These are phyloP conservation scores for Siniperca undulata DNA, from an alignment of 2,797 vertebrate species.

Conservation along the genomic window DNA sequence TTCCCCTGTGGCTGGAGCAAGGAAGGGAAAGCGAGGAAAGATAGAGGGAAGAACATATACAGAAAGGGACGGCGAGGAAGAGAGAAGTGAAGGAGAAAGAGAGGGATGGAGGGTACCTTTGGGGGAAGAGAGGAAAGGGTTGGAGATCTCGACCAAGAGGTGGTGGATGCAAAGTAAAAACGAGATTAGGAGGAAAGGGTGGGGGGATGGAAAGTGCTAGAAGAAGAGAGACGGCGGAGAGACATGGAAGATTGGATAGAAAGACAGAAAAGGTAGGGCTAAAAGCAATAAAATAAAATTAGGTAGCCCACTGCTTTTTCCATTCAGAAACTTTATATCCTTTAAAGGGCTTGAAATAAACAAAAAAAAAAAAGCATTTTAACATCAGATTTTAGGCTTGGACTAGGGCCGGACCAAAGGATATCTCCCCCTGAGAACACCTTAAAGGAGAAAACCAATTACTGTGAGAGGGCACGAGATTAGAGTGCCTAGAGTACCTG, in stretches of 20 bases:
- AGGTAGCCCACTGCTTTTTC: constrained; percentile 27
- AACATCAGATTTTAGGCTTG: constrained; percentile 59
- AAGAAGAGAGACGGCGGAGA: constrained; percentile 3
- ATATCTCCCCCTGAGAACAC: constrained; percentile 69
- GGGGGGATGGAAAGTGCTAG: background rate
- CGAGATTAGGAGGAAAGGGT: constrained; percentile 36
- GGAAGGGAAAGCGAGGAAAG: constrained; percentile 26
- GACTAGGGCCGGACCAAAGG: constrained; percentile 56
- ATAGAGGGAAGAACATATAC: constrained; percentile 30
- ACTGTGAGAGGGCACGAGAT: constrained; percentile 77
- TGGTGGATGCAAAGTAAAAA: constrained; percentile 42
- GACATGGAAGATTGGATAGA: constrained; percentile 21
- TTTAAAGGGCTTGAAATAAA: constrained; percentile 62
- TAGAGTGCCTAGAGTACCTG: constrained; percentile 73
- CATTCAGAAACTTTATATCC: constrained; percentile 8
- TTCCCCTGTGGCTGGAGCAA: constrained; percentile 73
- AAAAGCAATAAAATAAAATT: constrained; percentile 61
- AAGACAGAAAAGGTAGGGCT: constrained; percentile 6
- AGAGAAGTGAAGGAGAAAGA: constrained; percentile 34
- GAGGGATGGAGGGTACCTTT: constrained; percentile 24
- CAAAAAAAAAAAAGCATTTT: constrained; percentile 39
- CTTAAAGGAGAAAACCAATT: constrained; percentile 82
- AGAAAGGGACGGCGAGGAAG: constrained; percentile 6
- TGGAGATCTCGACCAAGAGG: constrained; percentile 32
- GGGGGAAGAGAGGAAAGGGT: constrained; percentile 20